Evolutionary conservation across 2,113 vertebrate species (phyloP).

Genomic region (Ahaetulla prasina): DNA sequence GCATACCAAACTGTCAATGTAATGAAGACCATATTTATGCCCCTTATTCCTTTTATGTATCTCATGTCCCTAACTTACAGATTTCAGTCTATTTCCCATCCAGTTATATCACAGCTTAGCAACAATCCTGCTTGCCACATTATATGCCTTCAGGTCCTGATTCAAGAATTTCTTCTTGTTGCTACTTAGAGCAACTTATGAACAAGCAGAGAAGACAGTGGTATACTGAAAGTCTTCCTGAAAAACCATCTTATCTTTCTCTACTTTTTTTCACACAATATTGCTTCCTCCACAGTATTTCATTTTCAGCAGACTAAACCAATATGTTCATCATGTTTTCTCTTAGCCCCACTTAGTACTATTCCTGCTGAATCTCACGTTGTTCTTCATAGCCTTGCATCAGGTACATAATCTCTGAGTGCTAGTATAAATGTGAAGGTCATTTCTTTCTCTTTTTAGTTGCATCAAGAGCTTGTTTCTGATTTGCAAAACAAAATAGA

Average conservation of each 20-base stretch:
- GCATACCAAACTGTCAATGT: background rate
- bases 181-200: background rate
- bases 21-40: background rate
- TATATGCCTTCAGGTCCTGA: background rate
- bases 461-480: conserved; percentile 35
- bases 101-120: no score
- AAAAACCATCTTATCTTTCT: background rate
- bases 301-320: background rate
- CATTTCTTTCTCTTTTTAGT: background rate
- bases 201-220: background rate
- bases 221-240: background rate
- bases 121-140: background rate
- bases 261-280: background rate
- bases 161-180: background rate
- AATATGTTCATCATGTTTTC: background rate
- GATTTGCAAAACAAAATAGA: conserved; percentile 39
- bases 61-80: background rate
- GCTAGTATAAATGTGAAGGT: conserved; percentile 36
- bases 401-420: conserved; percentile 21
- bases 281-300: background rate
- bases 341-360: background rate
- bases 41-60: background rate
- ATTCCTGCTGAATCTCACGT: conserved; percentile 41
- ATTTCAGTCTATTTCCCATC: background rate
- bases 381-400: conserved; percentile 49